Evolutionary conservation across 2,797 vertebrate species (phyloP).

Genomic region (Natrix natrix): DNA sequence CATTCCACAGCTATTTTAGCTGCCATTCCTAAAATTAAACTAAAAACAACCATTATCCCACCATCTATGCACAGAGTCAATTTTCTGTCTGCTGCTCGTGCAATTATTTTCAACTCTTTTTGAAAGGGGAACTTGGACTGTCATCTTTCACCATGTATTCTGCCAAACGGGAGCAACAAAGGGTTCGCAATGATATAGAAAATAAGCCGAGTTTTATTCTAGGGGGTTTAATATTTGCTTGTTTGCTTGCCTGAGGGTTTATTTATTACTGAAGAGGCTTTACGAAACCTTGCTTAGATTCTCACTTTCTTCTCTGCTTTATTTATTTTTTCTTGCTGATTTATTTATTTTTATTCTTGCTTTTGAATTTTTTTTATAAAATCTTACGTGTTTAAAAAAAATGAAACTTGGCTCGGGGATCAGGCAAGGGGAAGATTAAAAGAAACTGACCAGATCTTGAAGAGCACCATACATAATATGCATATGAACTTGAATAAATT

Average conservation of each 20-base stretch:
- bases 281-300: neutral
- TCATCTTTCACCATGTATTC: slow-evolving; percentile 52
- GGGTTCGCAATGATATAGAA: slow-evolving; percentile 41
- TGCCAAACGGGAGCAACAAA: slow-evolving; percentile 24
- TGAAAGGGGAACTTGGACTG: slow-evolving; percentile 38
- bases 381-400: neutral
- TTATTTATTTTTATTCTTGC: neutral
- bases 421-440: neutral
- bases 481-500: neutral
- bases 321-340: neutral
- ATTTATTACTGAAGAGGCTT: slow-evolving; percentile 51
- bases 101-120: slow-evolving; percentile 52
- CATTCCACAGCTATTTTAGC: slow-evolving; percentile 31
- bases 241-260: slow-evolving; percentile 4
- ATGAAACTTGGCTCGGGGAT: neutral
- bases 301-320: neutral
- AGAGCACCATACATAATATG: neutral
- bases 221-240: slow-evolving; percentile 51
- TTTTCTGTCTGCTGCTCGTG: slow-evolving; percentile 55
- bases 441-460: neutral
- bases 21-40: slow-evolving; percentile 41
- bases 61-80: slow-evolving; percentile 34
- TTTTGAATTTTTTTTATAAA: neutral
- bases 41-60: slow-evolving; percentile 47
- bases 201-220: slow-evolving; percentile 33